A percentile compares a stretch with the other conserved stretches of the same genome.
phyloP scores from a whole-genome alignment of 92 coral and sea anemone genomes.

The Zoanthus solanderi region DNA sequence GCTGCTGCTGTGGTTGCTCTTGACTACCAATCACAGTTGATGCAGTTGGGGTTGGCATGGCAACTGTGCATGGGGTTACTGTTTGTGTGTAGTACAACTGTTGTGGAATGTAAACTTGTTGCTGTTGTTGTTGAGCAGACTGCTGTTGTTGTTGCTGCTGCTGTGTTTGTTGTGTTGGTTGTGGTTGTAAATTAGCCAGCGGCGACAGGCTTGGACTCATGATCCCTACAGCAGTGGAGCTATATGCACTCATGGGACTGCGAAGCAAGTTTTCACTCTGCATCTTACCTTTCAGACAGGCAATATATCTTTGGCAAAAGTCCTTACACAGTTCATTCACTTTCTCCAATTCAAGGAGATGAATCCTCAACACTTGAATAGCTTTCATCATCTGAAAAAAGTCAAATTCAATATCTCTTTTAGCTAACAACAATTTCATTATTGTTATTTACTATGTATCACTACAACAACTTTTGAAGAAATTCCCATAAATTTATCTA shows the following conservation, averaged over 20 bases:
- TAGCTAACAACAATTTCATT: no score
- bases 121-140: slow-evolving; percentile 70
- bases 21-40: slow-evolving; percentile 76
- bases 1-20: slow-evolving; percentile 66
- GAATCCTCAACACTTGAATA: slow-evolving; percentile 94
- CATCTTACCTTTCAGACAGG: slow-evolving; percentile 98
- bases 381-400: slow-evolving; percentile 92
- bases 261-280: slow-evolving; percentile 95
- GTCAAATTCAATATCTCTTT: no score
- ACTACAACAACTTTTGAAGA: no score
- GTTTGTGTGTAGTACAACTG: slow-evolving; percentile 59
- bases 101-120: slow-evolving; percentile 62
- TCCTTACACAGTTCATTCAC: slow-evolving; percentile 99
- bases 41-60: slow-evolving; percentile 81
- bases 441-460: no score
- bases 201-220: slow-evolving; percentile 60
- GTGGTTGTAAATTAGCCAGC: slow-evolving; percentile 46
- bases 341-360: slow-evolving; percentile 94
- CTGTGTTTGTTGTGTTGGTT: slow-evolving; percentile 11
- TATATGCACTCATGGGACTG: slow-evolving; percentile 77
- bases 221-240: slow-evolving; percentile 60
- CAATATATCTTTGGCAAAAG: slow-evolving; percentile 98
- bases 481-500: no score
- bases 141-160: slow-evolving; percentile 62
- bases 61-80: slow-evolving; percentile 80